These are phyloP conservation scores for Tympanuchus pallidicinctus DNA, from an alignment of 2,113 vertebrate genomes.

Conservation along the genomic window DNA sequence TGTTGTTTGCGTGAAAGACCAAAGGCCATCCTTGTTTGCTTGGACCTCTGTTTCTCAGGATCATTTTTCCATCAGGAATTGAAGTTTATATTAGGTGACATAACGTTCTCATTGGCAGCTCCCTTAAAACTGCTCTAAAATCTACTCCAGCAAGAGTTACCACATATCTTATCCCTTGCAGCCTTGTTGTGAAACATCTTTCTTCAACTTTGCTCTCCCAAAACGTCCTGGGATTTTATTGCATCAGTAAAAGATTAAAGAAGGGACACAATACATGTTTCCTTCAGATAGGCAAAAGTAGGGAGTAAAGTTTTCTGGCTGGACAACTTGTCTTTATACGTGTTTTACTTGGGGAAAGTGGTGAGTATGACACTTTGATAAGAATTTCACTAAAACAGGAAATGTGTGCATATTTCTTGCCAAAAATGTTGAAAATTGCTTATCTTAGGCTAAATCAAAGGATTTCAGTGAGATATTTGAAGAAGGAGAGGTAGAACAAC, in stretches of 20 bases:
- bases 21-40: neutral
- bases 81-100: neutral
- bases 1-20: neutral
- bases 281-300: neutral
- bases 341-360: neutral
- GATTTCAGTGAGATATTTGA: conserved; percentile 1
- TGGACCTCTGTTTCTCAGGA: neutral
- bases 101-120: neutral
- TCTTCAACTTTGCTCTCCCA: conserved; percentile 16
- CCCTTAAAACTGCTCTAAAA: neutral
- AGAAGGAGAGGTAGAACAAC: neutral
- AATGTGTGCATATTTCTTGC: neutral
- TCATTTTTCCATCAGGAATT: neutral
- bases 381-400: neutral
- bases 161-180: neutral
- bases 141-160: neutral
- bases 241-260: neutral
- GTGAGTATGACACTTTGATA: neutral
- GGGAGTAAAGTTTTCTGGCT: neutral
- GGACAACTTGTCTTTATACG: neutral
- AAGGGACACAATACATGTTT: neutral
- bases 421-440: conserved; percentile 21
- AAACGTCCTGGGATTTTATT: neutral
- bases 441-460: conserved; percentile 29
- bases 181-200: neutral